Evolutionary conservation across 2,113 vertebrate species (phyloP), one percentile per base, ranked within the genome.

Genomic region (Noctilio leporinus): DNA sequence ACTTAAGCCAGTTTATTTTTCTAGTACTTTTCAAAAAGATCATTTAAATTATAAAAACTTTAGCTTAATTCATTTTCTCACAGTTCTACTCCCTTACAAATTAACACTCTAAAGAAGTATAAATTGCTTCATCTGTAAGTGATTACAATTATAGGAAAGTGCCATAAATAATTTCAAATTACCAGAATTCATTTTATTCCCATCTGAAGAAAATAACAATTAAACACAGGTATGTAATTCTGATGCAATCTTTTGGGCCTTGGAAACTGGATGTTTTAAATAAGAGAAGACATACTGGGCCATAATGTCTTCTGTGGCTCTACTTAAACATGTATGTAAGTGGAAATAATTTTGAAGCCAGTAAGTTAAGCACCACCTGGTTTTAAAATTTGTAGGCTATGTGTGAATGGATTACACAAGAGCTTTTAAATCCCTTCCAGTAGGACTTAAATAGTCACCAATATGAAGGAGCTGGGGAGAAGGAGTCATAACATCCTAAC

Each of bases 81-180:
- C 93, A 96, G 43, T 92, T 97, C 78, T 57, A 96, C 95, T 97
- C 89, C 93, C 82, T 98, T 98, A 97, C 94, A 97, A 98, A 98
- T 98, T 97, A 98, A 96, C 78, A 94, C 90, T 96, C 95, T 96
- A 97, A 96, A 97, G n/a, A 97, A 95, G 96, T 97, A 97, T 97
- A 97, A 97, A 97, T 97, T 97, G 89, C 95, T 98, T 96, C 96
- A 98, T 97, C 97, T 98, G 92, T 94, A 97, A 97, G 93, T 97
- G 96, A 98, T 98, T 98, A 98, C 64, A 96, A 97, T 97, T 98
- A 96, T 65, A 97, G 94, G 92, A 97, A 98, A 98, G 85, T 91
- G 65, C 78, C 93, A 96, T 97, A 97, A 97, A 86, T 98, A 96
- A 97, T 97, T 97, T 97, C 97, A 96, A 97, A 96, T 97, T 97